Conservation (phyloP, 2,888 invertebrate genomes). For the Conops quadrifasciatus region DNA sequence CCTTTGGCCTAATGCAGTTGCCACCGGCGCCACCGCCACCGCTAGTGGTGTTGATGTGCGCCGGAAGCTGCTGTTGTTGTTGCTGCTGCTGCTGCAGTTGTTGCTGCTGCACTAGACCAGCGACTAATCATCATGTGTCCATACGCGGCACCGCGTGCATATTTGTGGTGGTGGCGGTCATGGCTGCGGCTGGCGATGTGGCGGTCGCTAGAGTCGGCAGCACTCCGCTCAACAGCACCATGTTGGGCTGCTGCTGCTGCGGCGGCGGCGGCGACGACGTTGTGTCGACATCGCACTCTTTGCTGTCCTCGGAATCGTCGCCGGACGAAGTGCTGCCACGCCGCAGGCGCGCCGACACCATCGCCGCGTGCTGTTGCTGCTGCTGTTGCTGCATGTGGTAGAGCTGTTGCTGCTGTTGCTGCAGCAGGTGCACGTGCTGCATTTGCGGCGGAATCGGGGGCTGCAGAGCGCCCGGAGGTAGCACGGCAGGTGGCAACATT, state of each 20-base stretch:
- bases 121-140: constrained; percentile 63
- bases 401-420: constrained; percentile 45
- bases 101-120: constrained; percentile 60
- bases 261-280: constrained; percentile 44
- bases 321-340: constrained; percentile 64
- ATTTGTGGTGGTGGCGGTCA: constrained; percentile 52
- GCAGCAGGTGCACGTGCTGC: constrained; percentile 45
- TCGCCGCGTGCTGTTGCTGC: constrained; percentile 47
- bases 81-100: constrained; percentile 47
- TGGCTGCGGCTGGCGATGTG: constrained; percentile 36
- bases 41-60: constrained; percentile 40
- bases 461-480: constrained; percentile 46
- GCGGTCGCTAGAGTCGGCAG: constrained; percentile 39
- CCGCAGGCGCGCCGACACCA: constrained; percentile 54
- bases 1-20: constrained; percentile 42
- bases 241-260: constrained; percentile 40
- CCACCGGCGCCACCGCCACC: constrained; percentile 30
- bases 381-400: constrained; percentile 45
- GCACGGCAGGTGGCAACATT: constrained; percentile 52
- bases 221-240: constrained; percentile 35
- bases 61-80: constrained; percentile 46
- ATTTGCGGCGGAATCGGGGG: constrained; percentile 44
- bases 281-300: constrained; percentile 64
- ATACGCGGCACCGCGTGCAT: constrained; percentile 59
- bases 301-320: constrained; percentile 65